Base-by-base conservation (phyloP, 2,797 vertebrate genomes). In the Masticophis lateralis region DNA sequence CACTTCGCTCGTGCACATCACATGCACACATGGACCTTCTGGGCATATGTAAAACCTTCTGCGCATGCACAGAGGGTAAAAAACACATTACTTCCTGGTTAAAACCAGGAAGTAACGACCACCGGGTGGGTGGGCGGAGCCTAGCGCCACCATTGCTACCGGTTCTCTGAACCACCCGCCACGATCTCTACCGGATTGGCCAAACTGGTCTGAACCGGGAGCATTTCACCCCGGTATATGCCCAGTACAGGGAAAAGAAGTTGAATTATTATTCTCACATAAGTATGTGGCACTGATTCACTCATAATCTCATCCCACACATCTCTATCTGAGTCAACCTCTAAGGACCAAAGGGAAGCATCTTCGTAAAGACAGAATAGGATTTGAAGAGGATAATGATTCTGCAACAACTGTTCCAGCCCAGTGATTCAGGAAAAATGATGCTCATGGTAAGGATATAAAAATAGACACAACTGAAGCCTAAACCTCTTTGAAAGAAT, bases 301-400 rank as follows among this genome's bases (percentile, higher is more conserved):
- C 88, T 95, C 95, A 63, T 61, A 14, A 90, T 94, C 91, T 87
- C 89, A 94, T 97, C 97, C 97, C 97, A 98, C 97, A 95, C 96
- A 97, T 92, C 95, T 92, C 87, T 1, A 90, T 96, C 96, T 97
- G 98, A 98, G 97, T 97, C 97, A 97, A 93, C 94, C 66, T 1
- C 61, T 90, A 94, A 96, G 91, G 89, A 53, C 90, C 88, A 91
- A 83, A 94, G 95, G 97, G 97, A 95, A 97, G 96, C 74, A 92
- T 96, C 96, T 95, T 95, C 95, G 91, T 95, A 93, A 96, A 94
- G 95, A 95, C 91, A 94, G 94, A 93, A 94, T 95, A 95, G 95
- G 90, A 92, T 86, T 95, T 94, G 93, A 95, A 94, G 92, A 95
- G 93, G 59, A 95, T 96, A 96, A 96, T 94, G 94, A 94, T 91